Conservation (phyloP, 2,113 vertebrate genomes). For the Nasalis larvatus region DNA sequence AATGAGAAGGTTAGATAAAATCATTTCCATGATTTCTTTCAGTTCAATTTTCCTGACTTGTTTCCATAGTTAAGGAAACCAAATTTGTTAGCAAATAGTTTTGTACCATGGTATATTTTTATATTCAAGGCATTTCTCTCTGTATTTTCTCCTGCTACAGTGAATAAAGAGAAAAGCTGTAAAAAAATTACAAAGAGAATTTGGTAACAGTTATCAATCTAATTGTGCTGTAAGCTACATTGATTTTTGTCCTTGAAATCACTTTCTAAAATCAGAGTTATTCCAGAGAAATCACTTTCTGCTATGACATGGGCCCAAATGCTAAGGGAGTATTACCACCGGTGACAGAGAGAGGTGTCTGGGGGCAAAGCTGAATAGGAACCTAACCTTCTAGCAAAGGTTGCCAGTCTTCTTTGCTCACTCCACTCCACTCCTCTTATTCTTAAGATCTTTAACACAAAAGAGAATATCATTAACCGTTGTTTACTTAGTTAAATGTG, state of each 20-base stretch:
- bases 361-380: constrained; percentile 5
- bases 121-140: neutral
- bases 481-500: neutral
- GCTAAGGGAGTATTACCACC: neutral
- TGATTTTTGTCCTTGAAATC: constrained; percentile 19
- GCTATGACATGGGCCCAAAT: neutral
- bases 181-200: constrained; percentile 24
- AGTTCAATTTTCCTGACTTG: neutral
- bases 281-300: constrained; percentile 30
- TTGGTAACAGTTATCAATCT: neutral
- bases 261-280: neutral
- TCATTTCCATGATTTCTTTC: neutral
- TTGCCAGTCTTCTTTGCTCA: neutral
- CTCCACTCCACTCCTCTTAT: neutral
- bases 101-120: neutral
- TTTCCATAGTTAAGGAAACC: constrained; percentile 10
- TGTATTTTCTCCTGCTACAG: neutral
- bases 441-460: constrained; percentile 15
- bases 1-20: neutral
- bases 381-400: neutral
- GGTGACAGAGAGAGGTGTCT: neutral
- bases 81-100: constrained; percentile 19
- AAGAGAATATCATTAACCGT: neutral
- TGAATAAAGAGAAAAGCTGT: neutral
- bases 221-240: neutral